Conservation (phyloP, 2,888 invertebrate genomes). For the Hanleya hanleyi region DNA sequence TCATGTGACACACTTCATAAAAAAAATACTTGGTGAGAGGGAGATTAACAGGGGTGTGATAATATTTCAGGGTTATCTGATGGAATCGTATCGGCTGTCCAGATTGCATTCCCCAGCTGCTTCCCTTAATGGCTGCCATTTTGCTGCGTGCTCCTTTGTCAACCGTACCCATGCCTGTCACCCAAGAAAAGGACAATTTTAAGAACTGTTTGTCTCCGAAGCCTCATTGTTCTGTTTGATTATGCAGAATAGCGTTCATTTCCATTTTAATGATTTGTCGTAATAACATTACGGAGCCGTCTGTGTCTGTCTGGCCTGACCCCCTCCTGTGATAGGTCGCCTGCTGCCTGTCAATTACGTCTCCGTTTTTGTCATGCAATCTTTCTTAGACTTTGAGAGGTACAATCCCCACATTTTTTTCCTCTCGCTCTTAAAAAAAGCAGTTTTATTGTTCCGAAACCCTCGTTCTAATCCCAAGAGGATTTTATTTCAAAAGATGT, state of each 20-base stretch:
- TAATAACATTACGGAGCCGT: background rate
- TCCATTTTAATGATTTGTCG: constrained; percentile 2
- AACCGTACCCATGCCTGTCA: no score
- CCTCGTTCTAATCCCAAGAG: background rate
- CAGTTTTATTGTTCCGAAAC: background rate
- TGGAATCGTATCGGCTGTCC: background rate
- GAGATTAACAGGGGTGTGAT: background rate
- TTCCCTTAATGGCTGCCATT: no score
- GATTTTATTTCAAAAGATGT: background rate
- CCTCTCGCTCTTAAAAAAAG: background rate
- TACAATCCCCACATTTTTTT: background rate
- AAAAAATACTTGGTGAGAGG: background rate
- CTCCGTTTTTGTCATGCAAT: background rate
- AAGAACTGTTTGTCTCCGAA: background rate
- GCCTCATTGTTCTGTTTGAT: background rate
- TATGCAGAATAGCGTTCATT: background rate
- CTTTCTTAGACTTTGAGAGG: no score
- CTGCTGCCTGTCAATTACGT: background rate
- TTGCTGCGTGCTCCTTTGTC: background rate
- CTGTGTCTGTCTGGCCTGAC: background rate
- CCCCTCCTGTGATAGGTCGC: background rate
- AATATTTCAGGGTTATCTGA: background rate
- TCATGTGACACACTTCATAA: no score
- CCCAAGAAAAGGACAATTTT: no score
- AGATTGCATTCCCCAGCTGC: no score